Conservation (phyloP, 2,797 vertebrate species). For the Gallinago nigripennis region DNA sequence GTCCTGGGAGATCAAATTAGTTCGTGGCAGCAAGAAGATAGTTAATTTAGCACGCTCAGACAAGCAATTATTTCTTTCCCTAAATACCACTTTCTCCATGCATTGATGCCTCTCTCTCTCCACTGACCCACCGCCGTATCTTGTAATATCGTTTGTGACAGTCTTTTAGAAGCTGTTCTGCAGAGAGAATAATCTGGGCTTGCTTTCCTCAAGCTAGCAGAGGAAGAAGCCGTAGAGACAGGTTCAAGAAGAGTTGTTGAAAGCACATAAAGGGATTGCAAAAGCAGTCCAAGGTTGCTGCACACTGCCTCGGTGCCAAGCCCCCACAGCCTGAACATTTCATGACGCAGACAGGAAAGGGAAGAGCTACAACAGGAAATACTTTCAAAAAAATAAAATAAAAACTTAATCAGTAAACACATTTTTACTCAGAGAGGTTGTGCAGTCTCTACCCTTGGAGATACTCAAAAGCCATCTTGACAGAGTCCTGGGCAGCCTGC, state of each 20-base stretch:
- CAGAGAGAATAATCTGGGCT: not conserved
- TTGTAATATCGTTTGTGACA: constrained; percentile 9
- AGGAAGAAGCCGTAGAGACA: not conserved
- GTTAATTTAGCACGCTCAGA: constrained; percentile 56
- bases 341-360: not conserved
- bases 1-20: constrained; percentile 61
- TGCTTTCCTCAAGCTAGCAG: not conserved
- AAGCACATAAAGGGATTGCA: not conserved
- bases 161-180: constrained; percentile 9
- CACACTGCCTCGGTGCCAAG: not conserved
- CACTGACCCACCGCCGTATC: not conserved
- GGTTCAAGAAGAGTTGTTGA: not conserved
- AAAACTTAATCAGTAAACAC: not conserved
- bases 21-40: constrained; percentile 50
- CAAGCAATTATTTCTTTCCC: constrained; percentile 63
- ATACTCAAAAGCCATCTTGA: not conserved
- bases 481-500: fast-evolving
- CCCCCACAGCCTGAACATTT: fast-evolving
- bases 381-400: not conserved
- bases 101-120: not conserved
- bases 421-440: not conserved
- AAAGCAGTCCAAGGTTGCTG: not conserved
- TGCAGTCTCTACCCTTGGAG: not conserved
- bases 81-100: constrained; percentile 35
- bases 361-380: not conserved